Evolutionary conservation across 2,797 vertebrate species (phyloP), one percentile per base, ranked within the genome.

Genomic region (Mallotus villosus): DNA sequence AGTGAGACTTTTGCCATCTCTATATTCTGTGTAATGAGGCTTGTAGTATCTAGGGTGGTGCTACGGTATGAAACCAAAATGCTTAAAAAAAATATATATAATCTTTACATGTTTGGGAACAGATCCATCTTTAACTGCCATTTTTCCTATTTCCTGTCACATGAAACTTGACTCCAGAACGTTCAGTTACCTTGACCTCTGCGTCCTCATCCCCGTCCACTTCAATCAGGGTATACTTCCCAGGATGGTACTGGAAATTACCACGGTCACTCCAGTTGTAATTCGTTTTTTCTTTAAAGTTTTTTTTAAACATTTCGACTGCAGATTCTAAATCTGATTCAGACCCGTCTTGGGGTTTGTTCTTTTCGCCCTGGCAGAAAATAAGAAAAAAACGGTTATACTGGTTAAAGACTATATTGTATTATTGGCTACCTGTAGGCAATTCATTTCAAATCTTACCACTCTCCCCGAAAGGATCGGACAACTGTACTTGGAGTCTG

Each of bases 391-490:
- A 34, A 0, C 1, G 32, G 7, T 34, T 6, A 29, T 6, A 6
- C 6, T 8, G 2, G 32, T 34, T 34, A 34, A 34, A 34, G 32
- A 34, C 32, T 8, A 34, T 34, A 34, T 34, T n/a, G 7, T 34
- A 34, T 3, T 34, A 34, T 34, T 8, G 32, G 32, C 32, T 34
- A 34, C 5, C 32, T 60, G 19, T 60, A 60, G 8, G 8, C 49
- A 16, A 14, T 17, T 51, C 4, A 16, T 51, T 51, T 51, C 16
- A 1, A n/a, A 63, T 89, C 94, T 91, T 78, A 99, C 97, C 92
- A 98, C 95, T 0, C 94, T 88, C 19, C 97, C 97, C 96, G 95
- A 98, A 86, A 90, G 92, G 81, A 84, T 98, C 96, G 95, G 98
- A 22, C 93, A 86, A 2, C 79, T 86, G 70, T 90, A 95, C 0